phyloP scores from a whole-genome alignment of 2,113 vertebrate species.

The Solea solea region DNA sequence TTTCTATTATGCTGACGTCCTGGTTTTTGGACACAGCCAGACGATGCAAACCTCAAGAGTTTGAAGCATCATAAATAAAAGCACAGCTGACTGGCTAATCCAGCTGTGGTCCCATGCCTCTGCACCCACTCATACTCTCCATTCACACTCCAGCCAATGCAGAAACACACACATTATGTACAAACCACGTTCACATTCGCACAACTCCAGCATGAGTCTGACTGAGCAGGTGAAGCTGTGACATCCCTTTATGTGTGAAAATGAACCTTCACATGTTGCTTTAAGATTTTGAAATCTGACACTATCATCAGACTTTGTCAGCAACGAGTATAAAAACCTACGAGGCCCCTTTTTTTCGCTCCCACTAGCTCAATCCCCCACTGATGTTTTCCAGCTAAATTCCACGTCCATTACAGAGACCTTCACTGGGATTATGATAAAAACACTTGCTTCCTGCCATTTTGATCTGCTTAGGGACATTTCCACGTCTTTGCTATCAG shows the following conservation, averaged over 20 bases:
- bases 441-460: conserved; percentile 78
- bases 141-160: conserved; percentile 44
- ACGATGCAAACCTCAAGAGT: conserved; percentile 54
- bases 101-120: conserved; percentile 75
- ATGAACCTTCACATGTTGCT: too few relatives aligned
- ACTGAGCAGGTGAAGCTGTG: too few relatives aligned
- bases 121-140: conserved; percentile 49
- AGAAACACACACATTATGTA: conserved; percentile 5
- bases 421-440: conserved; percentile 75
- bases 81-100: conserved; percentile 60
- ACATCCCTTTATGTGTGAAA: too few relatives aligned
- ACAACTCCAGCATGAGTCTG: too few relatives aligned
- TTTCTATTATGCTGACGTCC: conserved; percentile 18
- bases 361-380: conserved; percentile 58
- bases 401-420: conserved; percentile 68
- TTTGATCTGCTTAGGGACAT: conserved; percentile 80
- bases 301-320: neutral
- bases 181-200: too few relatives aligned
- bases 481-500: conserved; percentile 54
- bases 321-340: conserved; percentile 11
- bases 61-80: conserved; percentile 59
- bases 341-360: conserved; percentile 25
- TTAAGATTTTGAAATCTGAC: conserved; percentile 8
- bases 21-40: conserved; percentile 40
- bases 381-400: conserved; percentile 60